A percentile compares a stretch with the other conserved stretches of the same genome.
These are phyloP conservation scores for Coendou prehensilis DNA, from an alignment of 2,797 vertebrate species.

Conservation along the genomic window DNA sequence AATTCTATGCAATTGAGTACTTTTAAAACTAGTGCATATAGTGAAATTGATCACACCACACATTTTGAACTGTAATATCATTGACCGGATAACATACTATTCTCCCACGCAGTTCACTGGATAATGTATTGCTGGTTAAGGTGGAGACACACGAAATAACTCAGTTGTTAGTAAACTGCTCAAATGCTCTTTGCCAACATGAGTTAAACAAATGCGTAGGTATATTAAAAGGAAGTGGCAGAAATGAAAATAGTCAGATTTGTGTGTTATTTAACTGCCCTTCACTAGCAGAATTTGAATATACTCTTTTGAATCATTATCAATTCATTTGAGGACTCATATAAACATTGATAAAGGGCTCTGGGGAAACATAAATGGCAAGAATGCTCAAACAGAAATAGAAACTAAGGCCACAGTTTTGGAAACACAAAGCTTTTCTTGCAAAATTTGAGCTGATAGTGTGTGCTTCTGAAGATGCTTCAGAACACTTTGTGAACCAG, in stretches of 20 bases:
- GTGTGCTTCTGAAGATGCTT: constrained; percentile 67
- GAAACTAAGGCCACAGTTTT: constrained; percentile 66
- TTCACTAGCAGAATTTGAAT: constrained; percentile 48
- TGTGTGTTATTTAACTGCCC: constrained; percentile 55
- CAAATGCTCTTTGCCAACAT: constrained; percentile 66
- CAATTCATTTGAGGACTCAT: constrained; percentile 81
- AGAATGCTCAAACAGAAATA: constrained; percentile 46
- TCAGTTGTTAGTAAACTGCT: constrained; percentile 65
- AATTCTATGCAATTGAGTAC: constrained; percentile 55
- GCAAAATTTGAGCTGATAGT: constrained; percentile 60
- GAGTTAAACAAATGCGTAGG: constrained; percentile 65
- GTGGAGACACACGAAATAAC: constrained; percentile 39
- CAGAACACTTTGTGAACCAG: constrained; percentile 59
- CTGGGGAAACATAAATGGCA: constrained; percentile 60
- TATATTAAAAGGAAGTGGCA: constrained; percentile 71
- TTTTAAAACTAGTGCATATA: background rate
- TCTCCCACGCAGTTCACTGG: background rate
- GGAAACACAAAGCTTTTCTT: constrained; percentile 39
- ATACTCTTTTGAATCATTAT: constrained; percentile 79
- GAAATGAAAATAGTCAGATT: constrained; percentile 70
- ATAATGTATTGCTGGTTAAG: constrained; percentile 25
- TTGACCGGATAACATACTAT: background rate
- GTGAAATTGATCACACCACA: background rate
- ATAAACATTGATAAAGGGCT: constrained; percentile 81
- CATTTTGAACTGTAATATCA: constrained; percentile 57